Evolutionary conservation across 1,140 invertebrate genomes (phyloP), one percentile per base, ranked within the genome.

Genomic region (Delia radicum): DNA sequence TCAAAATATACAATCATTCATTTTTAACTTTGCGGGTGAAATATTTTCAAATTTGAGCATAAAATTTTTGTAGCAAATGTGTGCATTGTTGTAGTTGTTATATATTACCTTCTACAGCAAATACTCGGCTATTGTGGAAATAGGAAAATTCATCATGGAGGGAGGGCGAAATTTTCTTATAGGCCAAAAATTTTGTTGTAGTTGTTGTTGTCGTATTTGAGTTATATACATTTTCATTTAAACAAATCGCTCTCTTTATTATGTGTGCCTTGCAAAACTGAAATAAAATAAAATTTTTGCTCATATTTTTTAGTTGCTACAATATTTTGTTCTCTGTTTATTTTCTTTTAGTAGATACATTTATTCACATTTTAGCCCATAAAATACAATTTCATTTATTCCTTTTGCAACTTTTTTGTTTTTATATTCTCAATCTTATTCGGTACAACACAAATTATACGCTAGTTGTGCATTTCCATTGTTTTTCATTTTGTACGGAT

Each of bases 131-230:
- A n/a, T n/a, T n/a, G n/a, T n/a, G n/a, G n/a, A n/a, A 29, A 29
- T 21, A 74, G 79, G 80, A 80, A 83, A 83, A 83, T 83, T 83
- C 82, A 83, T 83, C 81, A 83, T 81, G 82, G 80, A 80, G 82
- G 65, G 80, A 81, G 81, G 82, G 82, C 79, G 81, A 82, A 77
- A 78, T 83, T 83, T 81, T 83, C 82, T 81, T 82, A 82, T 82
- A 80, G 82, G 82, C 82, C 78, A 80, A 74, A 55, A 29, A 13
- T 42, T 42, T 55, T 55, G 48, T 21, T 55, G 48, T 21, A 4
- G 48, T 55, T 55, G 7, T 55, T 18, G 12, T 55, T 55, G 48
- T 21, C n/a, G 42, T 48, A n/a, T n/a, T n/a, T n/a, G n/a, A n/a
- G n/a, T n/a, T n/a, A n/a, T 33, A 10, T 42, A 15, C 37, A 10